Percentiles rank a stretch among this genome's conserved stretches.
These are phyloP conservation scores for Pterocles gutturalis DNA, from an alignment of 2,113 vertebrate species.

Conservation along the genomic window DNA sequence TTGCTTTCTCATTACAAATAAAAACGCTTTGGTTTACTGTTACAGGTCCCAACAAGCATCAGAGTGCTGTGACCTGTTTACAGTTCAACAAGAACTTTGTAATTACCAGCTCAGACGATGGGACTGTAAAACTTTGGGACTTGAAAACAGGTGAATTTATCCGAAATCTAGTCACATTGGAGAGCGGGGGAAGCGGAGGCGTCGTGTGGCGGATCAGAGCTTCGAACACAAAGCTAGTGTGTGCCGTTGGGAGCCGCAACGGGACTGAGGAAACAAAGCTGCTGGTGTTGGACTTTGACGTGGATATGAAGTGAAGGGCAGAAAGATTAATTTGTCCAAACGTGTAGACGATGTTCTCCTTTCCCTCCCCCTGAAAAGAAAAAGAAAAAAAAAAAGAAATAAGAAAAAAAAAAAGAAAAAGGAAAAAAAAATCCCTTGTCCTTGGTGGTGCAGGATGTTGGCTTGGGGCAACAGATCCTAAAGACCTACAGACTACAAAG, in stretches of 20 bases:
- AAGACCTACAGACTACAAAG: constrained; percentile 84
- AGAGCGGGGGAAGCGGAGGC: constrained; percentile 97
- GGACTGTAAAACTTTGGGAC: constrained; percentile 99
- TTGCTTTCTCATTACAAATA: constrained; percentile 33
- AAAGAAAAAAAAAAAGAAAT: neutral
- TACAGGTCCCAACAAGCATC: constrained; percentile 98
- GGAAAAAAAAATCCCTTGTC: constrained; percentile 76
- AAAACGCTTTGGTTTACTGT: constrained; percentile 47
- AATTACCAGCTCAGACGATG: constrained; percentile 99
- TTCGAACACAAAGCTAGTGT: constrained; percentile 99
- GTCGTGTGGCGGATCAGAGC: constrained; percentile 98
- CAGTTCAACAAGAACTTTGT: constrained; percentile 99
- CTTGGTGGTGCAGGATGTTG: constrained; percentile 85
- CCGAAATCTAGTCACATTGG: constrained; percentile 99
- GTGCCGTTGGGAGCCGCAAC: constrained; percentile 97
- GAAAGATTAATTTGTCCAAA: constrained; percentile 78
- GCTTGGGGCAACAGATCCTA: constrained; percentile 84
- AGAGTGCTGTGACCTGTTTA: constrained; percentile 99
- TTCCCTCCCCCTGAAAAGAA: constrained; percentile 58
- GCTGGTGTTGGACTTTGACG: constrained; percentile 99
- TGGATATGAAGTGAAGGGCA: constrained; percentile 96
- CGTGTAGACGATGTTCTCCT: constrained; percentile 76
- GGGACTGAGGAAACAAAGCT: constrained; percentile 99
- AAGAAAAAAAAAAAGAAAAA: neutral
- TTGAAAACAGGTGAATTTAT: constrained; percentile 99